Conservation (phyloP, 2,797 vertebrate genomes). For the Parambassis ranga region DNA sequence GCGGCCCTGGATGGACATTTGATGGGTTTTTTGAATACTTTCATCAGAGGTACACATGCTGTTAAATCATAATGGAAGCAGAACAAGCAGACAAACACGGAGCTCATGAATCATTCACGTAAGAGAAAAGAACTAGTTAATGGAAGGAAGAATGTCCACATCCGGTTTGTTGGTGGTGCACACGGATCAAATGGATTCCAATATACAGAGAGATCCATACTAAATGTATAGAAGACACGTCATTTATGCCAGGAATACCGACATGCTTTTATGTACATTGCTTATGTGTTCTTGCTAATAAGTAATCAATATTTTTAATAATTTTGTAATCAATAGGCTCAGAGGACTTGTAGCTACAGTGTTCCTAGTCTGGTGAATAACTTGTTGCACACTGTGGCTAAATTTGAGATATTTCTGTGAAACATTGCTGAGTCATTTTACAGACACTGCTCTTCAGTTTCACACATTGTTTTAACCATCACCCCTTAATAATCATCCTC, state of each 20-base stretch:
- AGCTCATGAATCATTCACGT: slow-evolving; percentile 37
- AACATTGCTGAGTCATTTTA: no score
- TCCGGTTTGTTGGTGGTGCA: slow-evolving; percentile 8
- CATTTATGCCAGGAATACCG: no score
- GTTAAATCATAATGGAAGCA: slow-evolving; percentile 7
- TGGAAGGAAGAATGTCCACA: slow-evolving; percentile 12
- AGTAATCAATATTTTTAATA: not conserved
- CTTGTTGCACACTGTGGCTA: not conserved
- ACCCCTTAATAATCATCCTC: no score
- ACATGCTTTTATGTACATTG: no score
- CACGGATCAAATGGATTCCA: not conserved
- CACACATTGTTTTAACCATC: no score
- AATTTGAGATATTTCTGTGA: not conserved
- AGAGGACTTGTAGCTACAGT: not conserved
- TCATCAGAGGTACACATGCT: not conserved
- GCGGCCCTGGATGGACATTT: not conserved
- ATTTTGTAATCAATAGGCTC: no score
- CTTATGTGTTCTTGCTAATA: no score
- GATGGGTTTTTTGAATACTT: not conserved
- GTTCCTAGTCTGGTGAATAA: not conserved
- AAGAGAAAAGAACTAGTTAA: slow-evolving; percentile 14
- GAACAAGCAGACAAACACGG: slow-evolving; percentile 3
- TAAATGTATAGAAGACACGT: no score
- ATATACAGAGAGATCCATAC: rapidly evolving
- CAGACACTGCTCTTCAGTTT: no score